Evolutionary conservation across 2,797 vertebrate genomes (phyloP).

Genomic region (Myioborus miniatus): DNA sequence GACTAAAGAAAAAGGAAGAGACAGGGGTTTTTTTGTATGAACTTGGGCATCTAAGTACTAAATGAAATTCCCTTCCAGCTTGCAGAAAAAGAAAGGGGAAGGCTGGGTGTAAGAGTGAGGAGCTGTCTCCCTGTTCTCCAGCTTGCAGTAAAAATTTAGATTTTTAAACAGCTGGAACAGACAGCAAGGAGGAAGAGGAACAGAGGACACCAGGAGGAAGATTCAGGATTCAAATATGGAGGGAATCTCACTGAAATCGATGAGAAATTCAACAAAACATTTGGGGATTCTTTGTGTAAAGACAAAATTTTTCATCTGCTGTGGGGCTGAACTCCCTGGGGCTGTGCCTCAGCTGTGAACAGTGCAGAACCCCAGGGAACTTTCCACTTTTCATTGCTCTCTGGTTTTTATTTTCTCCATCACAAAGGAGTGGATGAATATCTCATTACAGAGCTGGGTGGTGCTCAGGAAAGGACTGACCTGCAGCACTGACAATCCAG

Average conservation of each 20-base stretch:
- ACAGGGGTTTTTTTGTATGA: no score
- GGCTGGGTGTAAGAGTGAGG: background rate
- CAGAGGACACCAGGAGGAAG: background rate
- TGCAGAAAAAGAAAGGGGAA: no score
- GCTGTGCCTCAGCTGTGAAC: background rate
- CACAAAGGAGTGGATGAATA: background rate
- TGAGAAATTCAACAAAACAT: background rate
- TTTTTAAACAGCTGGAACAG: background rate
- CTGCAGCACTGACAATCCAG: background rate
- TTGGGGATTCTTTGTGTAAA: background rate
- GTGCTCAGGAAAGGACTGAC: background rate
- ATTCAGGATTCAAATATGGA: background rate
- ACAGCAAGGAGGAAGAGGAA: background rate
- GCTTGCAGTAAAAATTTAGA: background rate
- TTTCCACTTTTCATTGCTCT: background rate
- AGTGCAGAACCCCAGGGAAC: background rate
- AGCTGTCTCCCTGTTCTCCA: background rate
- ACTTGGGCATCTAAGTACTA: no score
- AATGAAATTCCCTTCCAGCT: no score
- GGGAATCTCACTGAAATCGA: background rate
- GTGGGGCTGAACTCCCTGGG: background rate
- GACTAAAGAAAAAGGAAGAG: background rate
- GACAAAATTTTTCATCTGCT: background rate
- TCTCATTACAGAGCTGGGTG: background rate
- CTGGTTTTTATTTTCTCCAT: background rate